These are phyloP conservation scores for Apodemus agrarius DNA, from an alignment of 2,797 vertebrate species.

Conservation along the genomic window DNA sequence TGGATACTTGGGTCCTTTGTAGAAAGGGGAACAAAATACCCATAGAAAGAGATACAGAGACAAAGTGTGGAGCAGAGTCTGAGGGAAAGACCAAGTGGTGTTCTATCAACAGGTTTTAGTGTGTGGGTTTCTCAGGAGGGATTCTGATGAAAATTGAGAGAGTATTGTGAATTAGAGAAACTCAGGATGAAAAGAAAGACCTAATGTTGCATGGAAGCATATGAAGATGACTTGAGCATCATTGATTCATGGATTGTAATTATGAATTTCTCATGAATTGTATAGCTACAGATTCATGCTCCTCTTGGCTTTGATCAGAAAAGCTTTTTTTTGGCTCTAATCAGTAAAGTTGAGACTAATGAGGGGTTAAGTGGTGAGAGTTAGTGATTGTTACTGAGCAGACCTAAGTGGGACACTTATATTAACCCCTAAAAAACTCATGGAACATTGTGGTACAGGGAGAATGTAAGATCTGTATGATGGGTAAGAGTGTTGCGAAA, in stretches of 20 bases:
- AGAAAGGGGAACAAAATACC: too few species aligned
- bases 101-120: background rate
- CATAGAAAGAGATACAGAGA: too few species aligned
- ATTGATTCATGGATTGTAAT: too few species aligned
- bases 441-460: fast-evolving
- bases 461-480: background rate
- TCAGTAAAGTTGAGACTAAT: background rate
- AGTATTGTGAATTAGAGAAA: background rate
- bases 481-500: too few species aligned
- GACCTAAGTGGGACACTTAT: too few species aligned
- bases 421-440: background rate
- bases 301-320: background rate
- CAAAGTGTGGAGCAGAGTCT: too few species aligned
- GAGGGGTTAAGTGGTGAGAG: background rate
- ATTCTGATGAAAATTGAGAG: background rate
- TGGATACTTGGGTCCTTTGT: too few species aligned
- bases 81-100: too few species aligned
- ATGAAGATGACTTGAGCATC: background rate
- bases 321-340: background rate
- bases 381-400: background rate
- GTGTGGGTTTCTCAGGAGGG: too few species aligned
- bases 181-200: background rate
- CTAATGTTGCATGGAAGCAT: background rate
- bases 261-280: background rate
- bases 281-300: background rate